A percentile compares a stretch with the other conserved stretches of the same genome.
phyloP scores from a whole-genome alignment of 2,113 vertebrate species.

The Amphiprion percula region DNA sequence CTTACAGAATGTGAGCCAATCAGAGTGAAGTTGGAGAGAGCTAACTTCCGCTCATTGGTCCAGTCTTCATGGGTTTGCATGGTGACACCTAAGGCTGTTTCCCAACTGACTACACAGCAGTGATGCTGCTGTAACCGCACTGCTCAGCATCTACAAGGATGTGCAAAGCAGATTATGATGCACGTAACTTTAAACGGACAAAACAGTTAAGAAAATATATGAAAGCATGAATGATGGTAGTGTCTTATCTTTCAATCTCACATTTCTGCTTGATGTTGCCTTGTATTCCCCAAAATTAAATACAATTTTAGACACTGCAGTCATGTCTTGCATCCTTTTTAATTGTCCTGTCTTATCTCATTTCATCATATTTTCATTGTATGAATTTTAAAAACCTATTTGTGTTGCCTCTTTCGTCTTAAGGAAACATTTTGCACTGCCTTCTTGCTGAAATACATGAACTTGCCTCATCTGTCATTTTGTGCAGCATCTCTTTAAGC shows the following conservation, averaged over 20 bases:
- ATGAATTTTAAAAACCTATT: no score
- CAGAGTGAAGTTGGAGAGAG: neutral
- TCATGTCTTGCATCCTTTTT: neutral
- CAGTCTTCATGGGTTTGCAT: constrained; percentile 43
- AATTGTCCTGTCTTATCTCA: neutral
- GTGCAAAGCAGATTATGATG: constrained; percentile 18
- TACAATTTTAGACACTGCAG: no score
- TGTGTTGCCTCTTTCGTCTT: no score
- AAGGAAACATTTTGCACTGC: no score
- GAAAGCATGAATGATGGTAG: neutral
- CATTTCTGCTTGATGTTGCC: neutral
- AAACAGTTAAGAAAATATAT: neutral
- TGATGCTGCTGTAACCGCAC: neutral
- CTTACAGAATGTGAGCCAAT: constrained; percentile 56
- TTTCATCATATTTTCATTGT: no score
- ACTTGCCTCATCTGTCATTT: no score
- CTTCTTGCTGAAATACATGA: no score
- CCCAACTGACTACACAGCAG: constrained; percentile 5
- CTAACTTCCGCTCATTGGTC: constrained; percentile 44
- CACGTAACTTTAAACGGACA: constrained; percentile 21
- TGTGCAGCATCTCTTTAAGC: no score
- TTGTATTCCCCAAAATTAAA: no score
- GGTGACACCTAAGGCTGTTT: constrained; percentile 47
- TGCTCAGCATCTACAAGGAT: neutral
- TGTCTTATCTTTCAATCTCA: neutral